Evolutionary conservation across 2,797 vertebrate genomes (phyloP).

Genomic region (Falco peregrinus): DNA sequence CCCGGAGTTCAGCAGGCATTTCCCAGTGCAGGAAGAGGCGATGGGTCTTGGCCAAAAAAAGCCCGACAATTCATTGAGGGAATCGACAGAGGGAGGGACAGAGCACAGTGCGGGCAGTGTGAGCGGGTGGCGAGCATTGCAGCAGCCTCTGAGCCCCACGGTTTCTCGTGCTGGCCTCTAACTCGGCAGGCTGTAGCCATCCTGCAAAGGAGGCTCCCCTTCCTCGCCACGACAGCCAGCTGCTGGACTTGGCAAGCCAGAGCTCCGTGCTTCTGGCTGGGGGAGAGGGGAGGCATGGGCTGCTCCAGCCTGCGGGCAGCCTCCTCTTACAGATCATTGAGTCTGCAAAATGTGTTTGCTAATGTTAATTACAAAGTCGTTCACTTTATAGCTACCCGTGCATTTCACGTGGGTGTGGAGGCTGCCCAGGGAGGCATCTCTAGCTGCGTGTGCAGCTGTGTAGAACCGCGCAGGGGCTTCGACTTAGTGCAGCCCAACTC

Average conservation of each 20-base stretch:
- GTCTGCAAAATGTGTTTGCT: constrained; percentile 46
- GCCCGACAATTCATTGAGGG: not conserved
- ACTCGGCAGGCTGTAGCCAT: not conserved
- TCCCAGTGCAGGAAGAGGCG: not conserved
- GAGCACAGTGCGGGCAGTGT: not conserved
- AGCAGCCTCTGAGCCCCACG: not conserved
- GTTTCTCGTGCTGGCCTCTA: not conserved
- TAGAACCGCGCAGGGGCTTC: not conserved
- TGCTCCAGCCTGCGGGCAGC: not conserved
- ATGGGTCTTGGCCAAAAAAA: not conserved
- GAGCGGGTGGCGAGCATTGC: not conserved
- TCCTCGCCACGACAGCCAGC: not conserved
- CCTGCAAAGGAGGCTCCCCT: not conserved
- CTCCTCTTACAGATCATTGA: constrained; percentile 23
- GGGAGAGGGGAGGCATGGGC: not conserved
- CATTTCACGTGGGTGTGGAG: not conserved
- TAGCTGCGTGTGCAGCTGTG: not conserved
- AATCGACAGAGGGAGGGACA: not conserved
- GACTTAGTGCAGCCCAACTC: not conserved
- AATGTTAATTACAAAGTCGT: constrained; percentile 37
- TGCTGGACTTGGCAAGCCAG: not conserved
- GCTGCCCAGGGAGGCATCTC: not conserved
- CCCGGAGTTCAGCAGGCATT: constrained; percentile 1
- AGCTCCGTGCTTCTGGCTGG: not conserved
- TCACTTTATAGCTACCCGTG: constrained; percentile 39